A percentile compares a stretch with the other conserved stretches of the same genome.
Evolutionary conservation across 2,888 invertebrate species (phyloP).

Genomic region (Julus scandinavius): DNA sequence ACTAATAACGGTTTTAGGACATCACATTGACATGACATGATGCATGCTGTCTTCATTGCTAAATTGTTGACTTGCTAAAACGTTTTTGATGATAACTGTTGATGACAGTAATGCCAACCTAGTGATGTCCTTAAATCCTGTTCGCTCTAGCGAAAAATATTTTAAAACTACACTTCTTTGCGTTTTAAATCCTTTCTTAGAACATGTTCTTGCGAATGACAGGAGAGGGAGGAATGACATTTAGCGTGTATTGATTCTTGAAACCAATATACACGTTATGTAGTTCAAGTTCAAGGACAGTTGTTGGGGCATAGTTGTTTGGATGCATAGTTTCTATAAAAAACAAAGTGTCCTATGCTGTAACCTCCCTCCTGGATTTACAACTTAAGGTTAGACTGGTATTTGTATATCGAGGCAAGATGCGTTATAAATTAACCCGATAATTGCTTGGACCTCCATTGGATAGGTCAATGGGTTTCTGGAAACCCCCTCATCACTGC

Average conservation of each 20-base stretch:
- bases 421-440: constrained; percentile 38
- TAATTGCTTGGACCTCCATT: constrained; percentile 1
- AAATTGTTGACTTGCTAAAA: neutral
- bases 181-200: neutral
- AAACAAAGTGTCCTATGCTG: neutral
- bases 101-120: too few species aligned
- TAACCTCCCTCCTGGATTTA: neutral
- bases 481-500: constrained; percentile 9
- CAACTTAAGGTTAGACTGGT: constrained; percentile 10
- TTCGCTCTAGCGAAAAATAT: too few species aligned
- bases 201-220: neutral
- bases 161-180: neutral
- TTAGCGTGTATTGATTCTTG: neutral
- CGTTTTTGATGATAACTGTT: neutral
- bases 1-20: neutral
- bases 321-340: neutral
- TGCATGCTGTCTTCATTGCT: too few species aligned
- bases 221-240: neutral
- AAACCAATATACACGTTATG: neutral
- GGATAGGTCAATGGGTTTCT: constrained; percentile 39
- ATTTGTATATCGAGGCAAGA: neutral
- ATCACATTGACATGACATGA: too few species aligned
- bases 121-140: too few species aligned
- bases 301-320: neutral
- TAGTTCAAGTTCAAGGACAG: constrained; percentile 13